Percentiles rank a stretch among this genome's conserved stretches.
These are phyloP conservation scores for Ceryle rudis DNA, from an alignment of 2,797 vertebrate genomes.

Conservation along the genomic window DNA sequence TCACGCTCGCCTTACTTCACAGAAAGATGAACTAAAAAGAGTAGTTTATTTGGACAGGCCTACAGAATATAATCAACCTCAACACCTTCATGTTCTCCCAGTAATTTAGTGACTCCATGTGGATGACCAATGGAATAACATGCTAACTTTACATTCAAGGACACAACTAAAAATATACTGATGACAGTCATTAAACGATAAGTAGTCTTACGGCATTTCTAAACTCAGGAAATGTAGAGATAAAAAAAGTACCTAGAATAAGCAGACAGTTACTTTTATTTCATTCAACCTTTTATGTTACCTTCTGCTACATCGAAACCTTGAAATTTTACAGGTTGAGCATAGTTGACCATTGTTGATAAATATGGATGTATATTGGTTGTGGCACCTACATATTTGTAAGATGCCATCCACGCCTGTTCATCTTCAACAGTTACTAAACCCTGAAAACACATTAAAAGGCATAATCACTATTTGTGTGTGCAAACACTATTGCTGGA, in stretches of 20 bases:
- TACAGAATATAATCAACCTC: background rate
- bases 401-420: constrained; percentile 95
- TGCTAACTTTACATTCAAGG: background rate
- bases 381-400: constrained; percentile 97
- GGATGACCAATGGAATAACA: constrained; percentile 67
- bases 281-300: constrained; percentile 79
- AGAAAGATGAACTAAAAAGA: background rate
- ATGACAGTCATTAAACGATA: background rate
- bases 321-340: constrained; percentile 98
- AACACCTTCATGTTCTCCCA: background rate
- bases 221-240: background rate
- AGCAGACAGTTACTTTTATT: constrained; percentile 57
- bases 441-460: constrained; percentile 81
- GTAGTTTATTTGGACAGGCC: background rate
- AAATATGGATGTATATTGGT: constrained; percentile 98
- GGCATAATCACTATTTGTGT: constrained; percentile 15
- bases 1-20: background rate
- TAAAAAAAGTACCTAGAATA: constrained; percentile 41
- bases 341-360: constrained; percentile 99
- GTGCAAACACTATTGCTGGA: background rate
- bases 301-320: constrained; percentile 96
- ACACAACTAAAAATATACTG: background rate
- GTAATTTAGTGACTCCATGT: constrained; percentile 77
- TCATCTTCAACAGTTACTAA: constrained; percentile 92
- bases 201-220: background rate